Evolutionary conservation across 2,113 vertebrate species (phyloP).

Genomic region (Brachypodius melanocephalos): DNA sequence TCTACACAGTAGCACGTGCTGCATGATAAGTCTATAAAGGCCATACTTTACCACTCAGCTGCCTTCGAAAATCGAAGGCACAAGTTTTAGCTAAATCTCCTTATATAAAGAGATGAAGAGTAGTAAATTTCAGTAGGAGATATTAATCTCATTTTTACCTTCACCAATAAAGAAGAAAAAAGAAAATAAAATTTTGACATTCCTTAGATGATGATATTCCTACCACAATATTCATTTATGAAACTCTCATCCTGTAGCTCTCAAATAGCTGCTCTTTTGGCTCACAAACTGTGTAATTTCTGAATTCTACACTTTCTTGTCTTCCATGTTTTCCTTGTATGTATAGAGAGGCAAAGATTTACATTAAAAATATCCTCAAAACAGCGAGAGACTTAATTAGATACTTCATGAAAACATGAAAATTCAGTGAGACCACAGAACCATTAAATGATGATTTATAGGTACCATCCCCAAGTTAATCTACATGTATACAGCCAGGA

Average conservation of each 20-base stretch:
- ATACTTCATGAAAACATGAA: neutral
- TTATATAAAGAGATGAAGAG: neutral
- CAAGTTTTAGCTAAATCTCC: neutral
- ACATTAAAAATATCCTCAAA: neutral
- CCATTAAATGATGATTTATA: neutral
- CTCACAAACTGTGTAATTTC: slow-evolving; percentile 53
- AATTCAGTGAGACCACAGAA: neutral
- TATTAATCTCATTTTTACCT: slow-evolving; percentile 43
- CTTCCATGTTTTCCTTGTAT: neutral
- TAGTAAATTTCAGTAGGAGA: neutral
- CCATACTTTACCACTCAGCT: neutral
- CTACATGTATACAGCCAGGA: neutral
- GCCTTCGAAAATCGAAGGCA: neutral
- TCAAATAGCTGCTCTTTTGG: slow-evolving; percentile 45
- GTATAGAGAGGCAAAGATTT: neutral
- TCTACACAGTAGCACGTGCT: neutral
- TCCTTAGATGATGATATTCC: slow-evolving; percentile 47
- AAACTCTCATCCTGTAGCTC: slow-evolving; percentile 17
- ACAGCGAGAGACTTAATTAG: neutral
- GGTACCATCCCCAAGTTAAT: neutral
- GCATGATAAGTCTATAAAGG: neutral
- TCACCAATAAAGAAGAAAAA: slow-evolving; percentile 66
- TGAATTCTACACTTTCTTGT: slow-evolving; percentile 6
- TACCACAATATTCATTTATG: slow-evolving; percentile 34
- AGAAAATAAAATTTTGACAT: slow-evolving; percentile 69